Evolutionary conservation across 2,113 vertebrate genomes (phyloP).

Genomic region (Monopterus albus): DNA sequence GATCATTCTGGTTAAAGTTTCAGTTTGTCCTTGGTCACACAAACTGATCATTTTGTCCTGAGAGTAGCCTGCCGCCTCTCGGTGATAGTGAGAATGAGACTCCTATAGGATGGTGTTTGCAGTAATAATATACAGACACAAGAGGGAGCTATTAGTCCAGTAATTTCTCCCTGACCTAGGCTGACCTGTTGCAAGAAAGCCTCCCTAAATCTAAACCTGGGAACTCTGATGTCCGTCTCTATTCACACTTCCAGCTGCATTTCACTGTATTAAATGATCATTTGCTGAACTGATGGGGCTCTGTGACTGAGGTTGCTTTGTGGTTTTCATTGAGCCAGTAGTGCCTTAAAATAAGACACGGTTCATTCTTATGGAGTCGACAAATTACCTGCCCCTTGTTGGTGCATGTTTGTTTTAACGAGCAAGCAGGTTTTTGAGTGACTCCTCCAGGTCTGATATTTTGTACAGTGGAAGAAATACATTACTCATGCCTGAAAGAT

Average conservation of each 20-base stretch:
- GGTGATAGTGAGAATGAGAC: not conserved
- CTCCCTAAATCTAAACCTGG: slow-evolving; percentile 4
- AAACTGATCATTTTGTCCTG: not conserved
- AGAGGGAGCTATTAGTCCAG: slow-evolving; percentile 61
- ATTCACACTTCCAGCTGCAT: too few species aligned
- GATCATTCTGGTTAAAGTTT: not conserved
- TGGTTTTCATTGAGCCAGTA: not conserved
- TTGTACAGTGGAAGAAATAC: not conserved
- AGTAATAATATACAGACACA: not conserved
- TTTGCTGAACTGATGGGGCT: not conserved
- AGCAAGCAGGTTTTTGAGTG: not conserved
- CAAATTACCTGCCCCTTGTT: slow-evolving; percentile 8
- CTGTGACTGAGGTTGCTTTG: not conserved
- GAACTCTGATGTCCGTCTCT: too few species aligned
- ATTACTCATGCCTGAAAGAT: not conserved
- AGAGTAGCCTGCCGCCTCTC: slow-evolving; percentile 35
- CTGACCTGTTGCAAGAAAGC: slow-evolving; percentile 31
- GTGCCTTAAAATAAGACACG: not conserved
- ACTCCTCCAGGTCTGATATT: not conserved
- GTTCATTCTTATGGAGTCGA: not conserved
- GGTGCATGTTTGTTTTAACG: not conserved
- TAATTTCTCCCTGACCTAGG: slow-evolving; percentile 40
- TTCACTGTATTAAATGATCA: not conserved
- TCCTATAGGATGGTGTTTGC: not conserved
- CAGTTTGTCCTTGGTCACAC: not conserved